Evolutionary conservation across 1,140 invertebrate species (phyloP), one percentile per base, ranked within the genome.

Genomic region (Cardiocondyla obscurior): DNA sequence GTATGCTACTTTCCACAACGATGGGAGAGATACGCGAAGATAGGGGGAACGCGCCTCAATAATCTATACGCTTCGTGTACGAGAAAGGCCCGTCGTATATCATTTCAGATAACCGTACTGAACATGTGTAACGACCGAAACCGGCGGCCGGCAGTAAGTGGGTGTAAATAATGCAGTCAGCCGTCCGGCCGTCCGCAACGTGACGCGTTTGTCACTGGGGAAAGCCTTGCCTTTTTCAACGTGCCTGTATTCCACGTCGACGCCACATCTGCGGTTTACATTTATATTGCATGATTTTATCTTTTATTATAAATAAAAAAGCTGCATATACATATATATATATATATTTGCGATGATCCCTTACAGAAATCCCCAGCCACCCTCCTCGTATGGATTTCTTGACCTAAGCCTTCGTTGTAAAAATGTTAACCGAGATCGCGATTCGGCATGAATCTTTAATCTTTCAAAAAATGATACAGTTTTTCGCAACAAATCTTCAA

Each of bases 151-250:
- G 74, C 44, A 79, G 60, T 79, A 79, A 79, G 62, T 79, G 74
- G 62, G 74, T 79, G 62, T 79, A 79, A 79, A 79, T 79, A 79
- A 79, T 79, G 36, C 74, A 79, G 46, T 65, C 60, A 28, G 55
- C 60, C 22, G 74, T 79, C 62, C 33, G 60, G 22, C 46, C 74
- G 74, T 51, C 73, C 58, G 60, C 74, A 67, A 67, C 60, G 60
- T 79, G 74, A 79, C 62, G 60, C 44, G 62, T 79, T 79, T 69
- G 74, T 79, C 62, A 55, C 62, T 42, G 22, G 10, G 16, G 19
- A 16, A n/a, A 39, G 39, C 55, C 33, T 53, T 67, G 22, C 46
- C 46, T 42, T 77, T 67, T 79, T 79, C 49, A 76, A 25, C 58
- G 22, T 49, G 42, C 30, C 22, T 76, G 42, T 25, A 28, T 53